Percentiles rank a stretch among this genome's conserved stretches.
Conservation (phyloP, 2,888 invertebrate species). For the Pterostichus niger region DNA sequence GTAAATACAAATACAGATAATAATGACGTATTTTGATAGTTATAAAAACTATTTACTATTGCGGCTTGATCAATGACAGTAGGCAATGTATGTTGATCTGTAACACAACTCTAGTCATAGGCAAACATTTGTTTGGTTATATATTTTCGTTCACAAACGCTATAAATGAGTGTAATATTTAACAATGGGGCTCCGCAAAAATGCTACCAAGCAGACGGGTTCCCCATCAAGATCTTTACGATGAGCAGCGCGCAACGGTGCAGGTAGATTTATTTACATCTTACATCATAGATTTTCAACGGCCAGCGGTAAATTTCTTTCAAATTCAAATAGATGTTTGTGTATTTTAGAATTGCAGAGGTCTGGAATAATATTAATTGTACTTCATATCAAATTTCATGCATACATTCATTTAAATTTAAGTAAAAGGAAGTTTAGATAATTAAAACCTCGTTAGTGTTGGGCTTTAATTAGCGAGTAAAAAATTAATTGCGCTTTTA, state of each 20-base stretch:
- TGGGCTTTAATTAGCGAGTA: background rate
- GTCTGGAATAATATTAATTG: too few relatives aligned
- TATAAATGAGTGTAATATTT: slow-evolving; percentile 20
- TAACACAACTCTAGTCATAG: slow-evolving; percentile 19
- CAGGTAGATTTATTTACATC: slow-evolving; percentile 32
- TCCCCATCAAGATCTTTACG: slow-evolving; percentile 58
- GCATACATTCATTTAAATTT: background rate
- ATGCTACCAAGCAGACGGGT: slow-evolving; percentile 51
- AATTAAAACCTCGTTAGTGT: background rate
- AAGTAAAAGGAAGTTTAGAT: background rate
- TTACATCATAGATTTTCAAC: too few relatives aligned
- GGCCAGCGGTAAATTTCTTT: too few relatives aligned
- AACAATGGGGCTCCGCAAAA: slow-evolving; percentile 53
- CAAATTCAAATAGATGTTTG: too few relatives aligned
- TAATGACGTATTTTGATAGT: slow-evolving; percentile 38
- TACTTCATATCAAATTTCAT: too few relatives aligned
- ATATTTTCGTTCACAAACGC: slow-evolving; percentile 9
- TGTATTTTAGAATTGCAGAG: too few relatives aligned
- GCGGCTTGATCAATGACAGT: slow-evolving; percentile 41
- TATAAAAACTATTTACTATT: slow-evolving; percentile 29
- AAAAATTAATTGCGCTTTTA: background rate
- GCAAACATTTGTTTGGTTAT: slow-evolving; percentile 9
- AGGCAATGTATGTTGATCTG: slow-evolving; percentile 34
- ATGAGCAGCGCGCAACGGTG: slow-evolving; percentile 52
- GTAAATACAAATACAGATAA: slow-evolving; percentile 33